Base-by-base conservation (phyloP, 2,888 invertebrate species). In the Mechanitis messenoides region DNA sequence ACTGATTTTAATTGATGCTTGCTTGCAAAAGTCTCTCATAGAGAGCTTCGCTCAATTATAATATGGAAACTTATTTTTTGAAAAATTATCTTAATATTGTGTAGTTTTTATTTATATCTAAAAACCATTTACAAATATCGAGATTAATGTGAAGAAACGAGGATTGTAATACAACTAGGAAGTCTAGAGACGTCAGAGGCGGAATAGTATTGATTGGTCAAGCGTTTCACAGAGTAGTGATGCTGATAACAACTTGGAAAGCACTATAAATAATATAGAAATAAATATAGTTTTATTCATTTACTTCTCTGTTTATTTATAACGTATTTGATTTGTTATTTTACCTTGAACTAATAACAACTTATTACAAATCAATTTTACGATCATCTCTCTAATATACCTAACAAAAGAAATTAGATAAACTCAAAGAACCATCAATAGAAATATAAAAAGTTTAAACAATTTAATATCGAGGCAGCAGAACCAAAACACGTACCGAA, bases 171-270 rank as follows among this genome's bases (percentile, higher is more conserved):
- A 62, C 62, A 66, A 62, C 68, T 71, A 86, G 86, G 85, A 85
- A 85, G 79, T 72, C 59, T 58, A 35, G 60, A 67, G 68, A 78
- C 79, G 81, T 81, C 79, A 79, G 63, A 77, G 61, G 75, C 84
- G 84, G 84, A 85, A 84, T 78, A 62, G 68, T 63, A 60, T 38
- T 75, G 72, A 69, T 60, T 68, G 56, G 59, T 69, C 69, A 68
- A 70, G 59, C 73, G 65, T 71, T 65, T 64, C 68, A 53, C 47
- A 54, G 56, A 59, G 56, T 50, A 54, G 53, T 58, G 59, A 46
- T 54, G 53, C 68, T 66, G 67, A 69, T 68, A 66, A 66, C 66
- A 56, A 61, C 9, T 31, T 42, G 7, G 20, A 20, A 38, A 12
- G 54, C 53, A 59, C 38, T 50, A 56, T 38, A 35, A 28, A 53